Conservation (phyloP, 2,113 vertebrate species). For the Muntiacus muntjak region DNA sequence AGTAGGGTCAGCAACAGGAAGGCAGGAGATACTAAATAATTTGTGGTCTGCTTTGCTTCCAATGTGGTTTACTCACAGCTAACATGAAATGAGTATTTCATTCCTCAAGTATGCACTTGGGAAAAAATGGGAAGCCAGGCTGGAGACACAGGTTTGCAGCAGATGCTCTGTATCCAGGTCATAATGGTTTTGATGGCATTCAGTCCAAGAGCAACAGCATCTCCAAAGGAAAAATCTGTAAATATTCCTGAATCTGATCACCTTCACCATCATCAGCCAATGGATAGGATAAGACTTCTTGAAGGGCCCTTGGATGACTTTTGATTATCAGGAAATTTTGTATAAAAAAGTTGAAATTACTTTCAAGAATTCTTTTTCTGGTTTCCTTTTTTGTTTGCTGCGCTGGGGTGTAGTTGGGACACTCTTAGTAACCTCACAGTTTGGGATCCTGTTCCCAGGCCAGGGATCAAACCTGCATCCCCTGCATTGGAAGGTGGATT, state of each 20-base stretch:
- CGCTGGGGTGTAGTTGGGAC: not conserved
- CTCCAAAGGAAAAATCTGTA: not conserved
- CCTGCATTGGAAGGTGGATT: not conserved
- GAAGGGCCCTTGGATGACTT: not conserved
- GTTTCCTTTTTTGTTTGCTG: not conserved
- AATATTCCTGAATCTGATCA: not conserved
- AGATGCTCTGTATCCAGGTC: not conserved
- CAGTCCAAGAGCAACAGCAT: not conserved
- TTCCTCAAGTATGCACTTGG: not conserved
- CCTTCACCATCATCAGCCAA: not conserved
- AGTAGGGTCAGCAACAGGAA: not conserved
- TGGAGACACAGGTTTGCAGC: not conserved
- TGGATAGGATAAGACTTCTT: not conserved
- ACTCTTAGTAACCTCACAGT: not conserved
- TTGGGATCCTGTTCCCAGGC: not conserved
- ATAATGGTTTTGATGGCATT: not conserved
- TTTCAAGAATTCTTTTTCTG: not conserved
- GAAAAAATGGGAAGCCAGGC: not conserved
- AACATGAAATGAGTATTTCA: not conserved
- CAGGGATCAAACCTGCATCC: not conserved
- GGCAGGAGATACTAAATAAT: not conserved
- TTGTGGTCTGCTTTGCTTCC: not conserved
- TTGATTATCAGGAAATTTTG: not conserved
- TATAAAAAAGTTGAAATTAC: not conserved
- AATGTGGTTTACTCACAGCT: not conserved